phyloP scores from a whole-genome alignment of 2,888 invertebrate species.

The Epinotia brunnichana region DNA sequence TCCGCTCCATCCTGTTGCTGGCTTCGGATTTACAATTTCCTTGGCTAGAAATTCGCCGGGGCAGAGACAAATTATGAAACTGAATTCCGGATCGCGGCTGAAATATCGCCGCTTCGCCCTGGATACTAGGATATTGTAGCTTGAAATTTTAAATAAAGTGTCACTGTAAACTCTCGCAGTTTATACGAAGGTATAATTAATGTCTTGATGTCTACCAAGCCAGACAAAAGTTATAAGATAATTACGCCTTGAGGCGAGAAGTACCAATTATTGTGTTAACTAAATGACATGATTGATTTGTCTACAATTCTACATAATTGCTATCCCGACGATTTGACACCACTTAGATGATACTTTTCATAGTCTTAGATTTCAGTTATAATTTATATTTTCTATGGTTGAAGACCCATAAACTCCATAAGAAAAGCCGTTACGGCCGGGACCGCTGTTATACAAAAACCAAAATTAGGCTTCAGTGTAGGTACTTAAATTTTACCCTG shows the following conservation, averaged over 20 bases:
- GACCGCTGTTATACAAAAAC: no score
- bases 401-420: no score
- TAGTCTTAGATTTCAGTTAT: no score
- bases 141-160: conserved; percentile 9
- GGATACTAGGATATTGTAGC: conserved; percentile 20
- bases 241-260: neutral
- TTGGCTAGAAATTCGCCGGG: conserved; percentile 48
- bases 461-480: no score
- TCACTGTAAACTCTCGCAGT: neutral
- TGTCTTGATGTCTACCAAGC: neutral
- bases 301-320: neutral
- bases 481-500: no score
- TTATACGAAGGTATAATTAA: neutral
- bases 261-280: neutral
- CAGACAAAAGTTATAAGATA: neutral
- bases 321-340: no score
- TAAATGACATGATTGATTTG: no score
- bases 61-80: conserved; percentile 60
- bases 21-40: conserved; percentile 51
- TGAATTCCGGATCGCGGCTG: conserved; percentile 53
- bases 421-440: no score
- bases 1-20: conserved; percentile 32
- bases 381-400: no score
- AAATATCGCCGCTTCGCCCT: conserved; percentile 57
- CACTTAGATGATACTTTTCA: no score